Evolutionary conservation across 2,113 vertebrate species (phyloP), one percentile per base, ranked within the genome.

Genomic region (Pseudorasbora parva): DNA sequence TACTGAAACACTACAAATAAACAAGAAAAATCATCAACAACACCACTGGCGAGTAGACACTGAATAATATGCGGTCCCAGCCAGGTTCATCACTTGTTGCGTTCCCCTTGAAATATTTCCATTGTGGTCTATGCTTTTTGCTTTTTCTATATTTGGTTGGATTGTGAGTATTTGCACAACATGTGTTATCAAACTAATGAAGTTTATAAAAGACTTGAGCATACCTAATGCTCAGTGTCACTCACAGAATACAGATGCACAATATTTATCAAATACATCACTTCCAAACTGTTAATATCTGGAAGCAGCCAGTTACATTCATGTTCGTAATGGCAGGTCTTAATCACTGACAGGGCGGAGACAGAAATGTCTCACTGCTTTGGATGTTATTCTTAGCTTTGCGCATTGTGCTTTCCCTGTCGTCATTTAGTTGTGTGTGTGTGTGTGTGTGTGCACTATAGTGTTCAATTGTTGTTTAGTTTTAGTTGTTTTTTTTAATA

Each of bases 291-390:
- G 37, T 71, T 56, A 71, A 71, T 81, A 81, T n/a, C 47, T 71
- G 49, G 12, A 71, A 45, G 45, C 33, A 12, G 47, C 15, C 21
- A 7, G 25, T 64, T 64, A 64, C 60, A 17, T 64, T 30, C 2
- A 30, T 78, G 82, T 45, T 83, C 1, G 37, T 25, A 33, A 41
- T 5, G 11, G 27, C 47, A 69, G 41, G 4, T 30, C 68, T 76
- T 71, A 84, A 78, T 84, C 73, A 69, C 49, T 69, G 25, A 71
- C 82, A 78, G 74, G 68, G 62, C 23, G 17, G 21, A 30, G 27
- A 8, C 25, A 56, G 37, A 62, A n/a, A 69, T 2, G 7, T 21
- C 19, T 41, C 27, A 3, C 1, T 4, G 43, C 23, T 25, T 14
- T 15, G 43, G 2, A 25, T 57, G 21, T 57, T 27, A 27, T 60